These are phyloP conservation scores for Zaprionus kolodkinae DNA, from an alignment of 1,140 invertebrate genomes.

Conservation along the genomic window DNA sequence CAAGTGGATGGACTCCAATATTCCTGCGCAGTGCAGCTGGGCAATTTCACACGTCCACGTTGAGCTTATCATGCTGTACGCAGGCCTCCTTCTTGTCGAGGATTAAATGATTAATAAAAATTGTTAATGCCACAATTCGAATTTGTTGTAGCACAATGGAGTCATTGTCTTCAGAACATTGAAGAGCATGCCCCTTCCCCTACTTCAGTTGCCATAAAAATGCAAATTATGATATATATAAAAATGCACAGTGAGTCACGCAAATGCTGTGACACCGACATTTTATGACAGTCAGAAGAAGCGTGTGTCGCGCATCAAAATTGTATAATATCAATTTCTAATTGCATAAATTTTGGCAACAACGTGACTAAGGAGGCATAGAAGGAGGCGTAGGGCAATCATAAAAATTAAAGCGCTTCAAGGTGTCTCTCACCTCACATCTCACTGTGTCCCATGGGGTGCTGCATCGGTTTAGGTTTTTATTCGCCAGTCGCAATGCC, in stretches of 20 bases:
- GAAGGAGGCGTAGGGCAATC: conserved; percentile 29
- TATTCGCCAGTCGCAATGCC: conserved; percentile 78
- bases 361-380: neutral
- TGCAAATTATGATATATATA: conserved; percentile 76
- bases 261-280: neutral
- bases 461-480: conserved; percentile 61
- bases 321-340: conserved; percentile 84
- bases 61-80: conserved; percentile 56
- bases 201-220: conserved; percentile 44
- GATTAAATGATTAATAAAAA: conserved; percentile 81
- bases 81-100: conserved; percentile 4
- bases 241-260: conserved; percentile 45
- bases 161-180: conserved; percentile 33
- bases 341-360: conserved; percentile 80
- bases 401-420: conserved; percentile 78
- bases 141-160: conserved; percentile 51
- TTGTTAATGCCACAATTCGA: conserved; percentile 55
- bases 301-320: conserved; percentile 70
- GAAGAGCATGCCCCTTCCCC: no score
- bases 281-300: conserved; percentile 56
- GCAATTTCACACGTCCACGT: conserved; percentile 57
- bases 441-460: neutral
- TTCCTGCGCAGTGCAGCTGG: conserved; percentile 47
- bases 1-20: conserved; percentile 1
- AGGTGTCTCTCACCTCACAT: conserved; percentile 58